phyloP scores from a whole-genome alignment of 1,140 invertebrate genomes.

The Xylocopa sonorina region DNA sequence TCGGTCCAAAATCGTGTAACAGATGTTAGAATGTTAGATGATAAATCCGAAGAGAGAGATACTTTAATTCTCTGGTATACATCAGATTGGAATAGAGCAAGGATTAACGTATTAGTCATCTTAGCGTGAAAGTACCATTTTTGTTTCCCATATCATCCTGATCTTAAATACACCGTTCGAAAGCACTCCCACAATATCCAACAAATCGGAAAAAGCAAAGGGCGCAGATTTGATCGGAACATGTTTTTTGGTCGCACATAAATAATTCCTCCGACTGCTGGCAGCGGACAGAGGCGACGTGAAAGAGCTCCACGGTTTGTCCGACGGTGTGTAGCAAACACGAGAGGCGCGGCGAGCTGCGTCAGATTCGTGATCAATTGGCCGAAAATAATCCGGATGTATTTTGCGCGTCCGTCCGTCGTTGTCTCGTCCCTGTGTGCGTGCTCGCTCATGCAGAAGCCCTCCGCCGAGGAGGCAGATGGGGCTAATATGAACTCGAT shows the following conservation, averaged over 20 bases:
- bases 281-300: conserved; percentile 2
- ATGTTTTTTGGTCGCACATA: neutral
- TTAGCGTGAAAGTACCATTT: too few species aligned
- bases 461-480: conserved; percentile 76
- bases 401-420: conserved; percentile 67
- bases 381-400: conserved; percentile 78
- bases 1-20: neutral
- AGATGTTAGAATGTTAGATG: neutral
- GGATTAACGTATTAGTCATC: neutral
- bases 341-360: conserved; percentile 73
- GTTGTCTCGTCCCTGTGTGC: conserved; percentile 61
- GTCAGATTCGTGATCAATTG: conserved; percentile 81
- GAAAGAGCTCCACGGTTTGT: conserved; percentile 53
- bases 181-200: neutral
- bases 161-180: neutral
- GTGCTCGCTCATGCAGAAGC: conserved; percentile 75
- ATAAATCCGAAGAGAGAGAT: too few species aligned
- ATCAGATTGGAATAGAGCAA: neutral
- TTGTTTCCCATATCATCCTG: too few species aligned
- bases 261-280: conserved; percentile 21
- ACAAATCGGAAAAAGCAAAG: too few species aligned
- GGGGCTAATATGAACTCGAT: conserved; percentile 81
- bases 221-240: neutral
- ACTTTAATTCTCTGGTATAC: neutral
- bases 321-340: conserved; percentile 73